Conservation (phyloP, 2,113 vertebrate genomes). For the Clarias batrachus region DNA sequence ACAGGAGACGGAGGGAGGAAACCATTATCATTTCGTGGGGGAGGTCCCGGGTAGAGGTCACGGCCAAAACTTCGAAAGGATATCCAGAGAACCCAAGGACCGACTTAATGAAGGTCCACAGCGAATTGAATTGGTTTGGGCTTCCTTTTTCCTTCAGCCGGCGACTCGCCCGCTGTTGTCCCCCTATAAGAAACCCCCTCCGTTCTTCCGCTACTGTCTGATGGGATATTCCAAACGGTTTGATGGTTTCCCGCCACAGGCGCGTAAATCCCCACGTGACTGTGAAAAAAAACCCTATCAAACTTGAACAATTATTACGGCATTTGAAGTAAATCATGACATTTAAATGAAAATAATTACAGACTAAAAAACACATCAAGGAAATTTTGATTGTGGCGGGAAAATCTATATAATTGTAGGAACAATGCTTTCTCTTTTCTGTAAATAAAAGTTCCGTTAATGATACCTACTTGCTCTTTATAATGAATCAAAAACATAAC, state of each 20-base stretch:
- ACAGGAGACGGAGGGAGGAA: conserved; percentile 67
- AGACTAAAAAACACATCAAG: neutral
- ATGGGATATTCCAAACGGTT: conserved; percentile 70
- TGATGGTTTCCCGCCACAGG: neutral
- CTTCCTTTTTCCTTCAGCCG: conserved; percentile 58
- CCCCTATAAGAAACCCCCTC: conserved; percentile 61
- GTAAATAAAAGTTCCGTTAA: neutral
- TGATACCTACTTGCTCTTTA: too few species aligned
- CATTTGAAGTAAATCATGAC: neutral
- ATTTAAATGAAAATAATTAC: neutral
- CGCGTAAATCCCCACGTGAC: neutral
- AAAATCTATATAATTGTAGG: neutral
- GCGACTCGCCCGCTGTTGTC: conserved; percentile 68
- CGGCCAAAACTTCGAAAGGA: conserved; percentile 56
- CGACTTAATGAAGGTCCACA: conserved; percentile 47
- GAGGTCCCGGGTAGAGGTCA: conserved; percentile 65
- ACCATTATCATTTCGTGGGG: conserved; percentile 61
- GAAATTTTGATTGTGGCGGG: neutral
- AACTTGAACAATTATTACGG: neutral
- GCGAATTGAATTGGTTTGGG: conserved; percentile 63
- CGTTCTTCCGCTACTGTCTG: conserved; percentile 71
- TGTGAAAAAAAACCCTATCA: neutral
- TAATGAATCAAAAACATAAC: too few species aligned
- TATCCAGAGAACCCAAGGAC: conserved; percentile 51
- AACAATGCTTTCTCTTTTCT: neutral